Evolutionary conservation across 2,888 invertebrate species (phyloP), one percentile per base, ranked within the genome.

Genomic region (Oscheius sp.): DNA sequence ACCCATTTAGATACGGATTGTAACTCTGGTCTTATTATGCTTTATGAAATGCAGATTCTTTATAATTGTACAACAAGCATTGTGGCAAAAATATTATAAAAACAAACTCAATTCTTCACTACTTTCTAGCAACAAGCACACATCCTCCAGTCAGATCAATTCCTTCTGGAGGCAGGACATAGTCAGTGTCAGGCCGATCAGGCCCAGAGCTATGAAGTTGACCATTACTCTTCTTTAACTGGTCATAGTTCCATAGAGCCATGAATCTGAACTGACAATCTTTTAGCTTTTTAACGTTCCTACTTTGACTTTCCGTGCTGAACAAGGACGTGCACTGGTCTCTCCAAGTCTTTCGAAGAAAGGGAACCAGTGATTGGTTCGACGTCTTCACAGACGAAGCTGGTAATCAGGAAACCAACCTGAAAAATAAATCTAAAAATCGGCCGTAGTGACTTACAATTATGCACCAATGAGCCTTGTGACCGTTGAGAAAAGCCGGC

Each of bases 401-500:
- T 63, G 5, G 65, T 62, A 2, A 42, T 33, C 2, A 77, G 57
- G 57, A 74, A 80, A 10, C 84, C 84, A 21, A 70, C 73, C 82
- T 82, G 21, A 68, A 78, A 72, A 11, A 33, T 1, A 9, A 68
- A 3, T 58, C 51, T 57, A 5, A 47, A 21, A 13, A 59, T 7
- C 29, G n/a, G 21, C 21, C 21, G 0, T 21, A 21, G 21, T 21
- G 21, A n/a, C 83, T 73, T 29, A 84, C 83, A n/a, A 87, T 65
- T 0, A 85, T 32, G 5, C 83, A 73, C 88, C 88, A 88, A 74
- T 88, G 88, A 1, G 88, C 86, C 9, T 70, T 78, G 59, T 82
- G 68, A 5, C 88, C 88, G 32, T 80, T 77, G 11, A 53, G 50
- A 1, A 76, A 37, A 50, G 74, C 74, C 5, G 88, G 86, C 59